Percentiles rank a stretch among this genome's conserved stretches.
Evolutionary conservation across 2,888 invertebrate genomes (phyloP).

Genomic region (Epirrita christyi): DNA sequence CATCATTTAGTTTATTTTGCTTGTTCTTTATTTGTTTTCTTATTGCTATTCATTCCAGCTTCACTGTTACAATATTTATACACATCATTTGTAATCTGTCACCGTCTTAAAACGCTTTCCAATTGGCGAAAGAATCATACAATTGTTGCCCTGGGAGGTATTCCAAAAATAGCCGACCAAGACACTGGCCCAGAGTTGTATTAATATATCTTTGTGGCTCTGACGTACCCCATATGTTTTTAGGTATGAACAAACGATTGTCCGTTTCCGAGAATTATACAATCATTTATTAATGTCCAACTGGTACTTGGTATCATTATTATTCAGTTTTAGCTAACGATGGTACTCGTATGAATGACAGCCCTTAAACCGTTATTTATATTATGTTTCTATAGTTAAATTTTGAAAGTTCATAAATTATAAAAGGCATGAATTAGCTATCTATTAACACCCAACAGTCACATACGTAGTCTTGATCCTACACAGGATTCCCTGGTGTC

Average conservation of each 20-base stretch:
- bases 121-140: constrained; percentile 68
- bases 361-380: background rate
- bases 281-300: constrained; percentile 8
- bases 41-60: constrained; percentile 42
- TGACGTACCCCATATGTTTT: constrained; percentile 46
- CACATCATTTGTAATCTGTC: constrained; percentile 66
- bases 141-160: constrained; percentile 61
- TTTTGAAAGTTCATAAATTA: too few species aligned
- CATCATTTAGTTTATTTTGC: too few species aligned
- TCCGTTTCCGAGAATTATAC: constrained; percentile 37
- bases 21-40: constrained; percentile 28
- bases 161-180: constrained; percentile 61
- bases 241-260: constrained; percentile 38
- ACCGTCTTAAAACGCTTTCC: constrained; percentile 62
- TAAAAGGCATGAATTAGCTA: too few species aligned
- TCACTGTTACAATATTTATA: constrained; percentile 54
- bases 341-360: background rate
- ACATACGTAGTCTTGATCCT: too few species aligned
- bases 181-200: constrained; percentile 30
- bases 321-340: constrained; percentile 1
- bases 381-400: too few species aligned
- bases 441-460: too few species aligned
- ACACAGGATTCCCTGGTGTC: too few species aligned
- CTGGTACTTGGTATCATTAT: constrained; percentile 1
- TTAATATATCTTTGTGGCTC: constrained; percentile 50